Percentiles rank a stretch among this genome's conserved stretches.
These are phyloP conservation scores for Craterocephalus amniculus DNA, from an alignment of 2,797 vertebrate genomes.

Conservation along the genomic window DNA sequence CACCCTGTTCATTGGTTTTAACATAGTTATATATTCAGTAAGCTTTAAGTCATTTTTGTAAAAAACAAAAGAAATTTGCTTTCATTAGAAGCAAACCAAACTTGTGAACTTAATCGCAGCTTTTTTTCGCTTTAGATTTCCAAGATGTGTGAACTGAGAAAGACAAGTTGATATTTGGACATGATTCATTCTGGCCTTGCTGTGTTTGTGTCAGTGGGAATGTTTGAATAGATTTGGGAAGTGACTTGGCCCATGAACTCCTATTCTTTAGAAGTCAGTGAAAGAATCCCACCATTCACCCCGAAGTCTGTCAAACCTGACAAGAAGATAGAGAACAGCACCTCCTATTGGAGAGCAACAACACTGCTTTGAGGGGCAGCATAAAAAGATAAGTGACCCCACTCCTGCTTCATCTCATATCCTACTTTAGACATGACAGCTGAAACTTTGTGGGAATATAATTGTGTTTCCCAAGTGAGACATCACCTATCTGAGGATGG, in stretches of 20 bases:
- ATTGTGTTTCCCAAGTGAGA: neutral
- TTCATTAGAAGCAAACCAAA: slow-evolving; percentile 51
- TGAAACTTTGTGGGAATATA: neutral
- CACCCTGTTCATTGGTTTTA: neutral
- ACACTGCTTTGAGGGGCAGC: slow-evolving; percentile 9
- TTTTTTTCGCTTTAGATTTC: slow-evolving; percentile 41
- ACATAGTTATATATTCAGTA: neutral
- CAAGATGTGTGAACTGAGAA: slow-evolving; percentile 53
- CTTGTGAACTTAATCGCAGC: slow-evolving; percentile 40
- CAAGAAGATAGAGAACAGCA: slow-evolving; percentile 65
- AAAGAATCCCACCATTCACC: slow-evolving; percentile 4
- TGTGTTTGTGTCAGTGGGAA: slow-evolving; percentile 32
- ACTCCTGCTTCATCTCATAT: neutral
- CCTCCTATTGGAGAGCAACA: slow-evolving; percentile 74
- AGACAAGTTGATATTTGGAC: slow-evolving; percentile 53
- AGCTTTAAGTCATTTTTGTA: neutral
- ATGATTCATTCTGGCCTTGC: slow-evolving; percentile 54
- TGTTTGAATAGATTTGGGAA: slow-evolving; percentile 28
- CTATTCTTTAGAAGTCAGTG: neutral
- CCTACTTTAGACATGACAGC: neutral
- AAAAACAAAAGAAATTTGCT: neutral
- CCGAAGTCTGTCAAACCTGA: neutral
- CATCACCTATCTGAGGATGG: slow-evolving; percentile 1
- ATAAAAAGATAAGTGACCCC: neutral
- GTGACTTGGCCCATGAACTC: slow-evolving; percentile 14